A percentile compares a stretch with the other conserved stretches of the same genome.
Conservation (phyloP, 2,797 vertebrate species). For the Artibeus lituratus region DNA sequence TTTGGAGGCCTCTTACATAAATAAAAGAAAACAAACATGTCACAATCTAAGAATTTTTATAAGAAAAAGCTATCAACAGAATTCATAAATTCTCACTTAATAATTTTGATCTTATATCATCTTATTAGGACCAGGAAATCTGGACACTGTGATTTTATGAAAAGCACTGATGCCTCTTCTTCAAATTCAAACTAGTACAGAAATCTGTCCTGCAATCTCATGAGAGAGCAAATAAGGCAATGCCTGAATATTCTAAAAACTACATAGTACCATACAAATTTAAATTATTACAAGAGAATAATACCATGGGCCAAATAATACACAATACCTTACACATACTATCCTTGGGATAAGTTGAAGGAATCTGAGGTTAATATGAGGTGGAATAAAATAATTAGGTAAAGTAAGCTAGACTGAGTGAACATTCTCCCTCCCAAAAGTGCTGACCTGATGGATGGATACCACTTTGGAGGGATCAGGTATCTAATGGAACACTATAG, state of each 20-base stretch:
- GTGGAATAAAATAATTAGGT: background rate
- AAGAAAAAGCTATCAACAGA: background rate
- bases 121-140: conserved; percentile 3
- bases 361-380: background rate
- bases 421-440: background rate
- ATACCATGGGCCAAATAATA: background rate
- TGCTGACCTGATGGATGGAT: background rate
- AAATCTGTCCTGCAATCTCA: background rate
- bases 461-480: background rate
- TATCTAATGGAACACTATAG: background rate
- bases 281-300: conserved; percentile 10
- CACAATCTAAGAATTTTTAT: background rate
- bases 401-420: background rate
- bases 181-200: background rate
- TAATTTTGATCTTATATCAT: background rate
- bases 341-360: background rate
- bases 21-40: background rate
- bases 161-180: background rate
- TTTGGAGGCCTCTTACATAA: background rate
- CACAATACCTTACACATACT: background rate
- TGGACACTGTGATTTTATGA: background rate
- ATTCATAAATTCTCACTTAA: background rate
- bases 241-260: background rate
- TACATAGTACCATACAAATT: background rate
- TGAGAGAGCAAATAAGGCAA: background rate